A percentile compares a stretch with the other conserved stretches of the same genome.
Evolutionary conservation across 2,113 vertebrate genomes (phyloP).

Genomic region (Aythya baeri): DNA sequence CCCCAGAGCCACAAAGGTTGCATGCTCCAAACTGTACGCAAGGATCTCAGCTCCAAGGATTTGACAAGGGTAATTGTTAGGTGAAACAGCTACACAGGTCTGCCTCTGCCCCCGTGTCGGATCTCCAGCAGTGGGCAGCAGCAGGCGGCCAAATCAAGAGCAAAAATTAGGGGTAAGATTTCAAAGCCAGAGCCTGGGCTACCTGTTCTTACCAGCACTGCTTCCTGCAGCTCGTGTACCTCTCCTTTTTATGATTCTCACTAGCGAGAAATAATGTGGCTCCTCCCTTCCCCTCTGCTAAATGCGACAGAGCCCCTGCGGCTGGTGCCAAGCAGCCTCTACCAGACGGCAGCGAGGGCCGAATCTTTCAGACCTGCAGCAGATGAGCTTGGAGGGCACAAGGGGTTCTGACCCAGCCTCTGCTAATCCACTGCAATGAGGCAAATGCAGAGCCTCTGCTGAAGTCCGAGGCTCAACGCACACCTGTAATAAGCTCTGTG

Average conservation of each 20-base stretch:
- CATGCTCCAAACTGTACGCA: neutral
- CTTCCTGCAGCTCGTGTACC: neutral
- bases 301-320: neutral
- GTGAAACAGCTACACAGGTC: fast-evolving
- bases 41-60: neutral
- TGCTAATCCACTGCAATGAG: neutral
- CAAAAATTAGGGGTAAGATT: fast-evolving
- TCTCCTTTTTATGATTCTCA: neutral
- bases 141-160: neutral
- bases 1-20: neutral
- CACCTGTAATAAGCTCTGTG: neutral
- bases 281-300: neutral
- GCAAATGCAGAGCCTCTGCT: neutral
- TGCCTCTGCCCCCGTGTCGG: fast-evolving
- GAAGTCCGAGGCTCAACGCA: neutral
- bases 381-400: neutral
- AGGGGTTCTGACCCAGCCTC: neutral
- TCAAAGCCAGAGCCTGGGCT: neutral
- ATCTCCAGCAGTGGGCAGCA: neutral
- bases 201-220: neutral
- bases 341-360: fast-evolving
- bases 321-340: neutral
- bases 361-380: neutral
- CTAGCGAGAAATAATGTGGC: neutral
- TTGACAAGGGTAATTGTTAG: neutral